A percentile compares a stretch with the other conserved stretches of the same genome.
Evolutionary conservation across 1,140 invertebrate genomes (phyloP).

Genomic region (Macrosteles quadrilineatus): DNA sequence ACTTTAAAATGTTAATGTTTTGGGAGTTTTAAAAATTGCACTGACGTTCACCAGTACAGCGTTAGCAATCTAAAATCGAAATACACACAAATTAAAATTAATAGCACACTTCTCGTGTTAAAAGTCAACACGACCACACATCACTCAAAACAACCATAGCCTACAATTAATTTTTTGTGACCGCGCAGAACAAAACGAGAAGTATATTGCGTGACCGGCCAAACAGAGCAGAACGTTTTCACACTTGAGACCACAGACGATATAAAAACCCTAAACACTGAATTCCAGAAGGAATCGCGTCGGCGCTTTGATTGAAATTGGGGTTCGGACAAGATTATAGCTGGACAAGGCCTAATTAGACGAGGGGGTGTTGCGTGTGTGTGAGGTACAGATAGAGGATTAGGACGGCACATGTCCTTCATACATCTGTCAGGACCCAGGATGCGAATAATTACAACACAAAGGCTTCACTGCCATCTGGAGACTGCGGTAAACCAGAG

Average conservation of each 20-base stretch:
- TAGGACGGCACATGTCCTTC: constrained; percentile 14
- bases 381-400: background rate
- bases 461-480: constrained; percentile 10
- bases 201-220: too few relatives aligned
- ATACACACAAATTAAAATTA: too few relatives aligned
- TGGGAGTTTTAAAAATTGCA: too few relatives aligned
- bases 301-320: constrained; percentile 4
- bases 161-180: too few relatives aligned
- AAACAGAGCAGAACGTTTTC: too few relatives aligned
- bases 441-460: constrained; percentile 21
- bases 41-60: too few relatives aligned
- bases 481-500: background rate
- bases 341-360: constrained; percentile 12
- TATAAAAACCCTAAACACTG: background rate
- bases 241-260: background rate
- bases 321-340: background rate
- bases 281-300: constrained; percentile 11
- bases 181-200: too few relatives aligned
- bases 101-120: too few relatives aligned
- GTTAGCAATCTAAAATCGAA: too few relatives aligned
- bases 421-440: constrained; percentile 5
- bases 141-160: too few relatives aligned
- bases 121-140: too few relatives aligned
- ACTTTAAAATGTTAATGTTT: too few relatives aligned
- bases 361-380: constrained; percentile 12